phyloP scores from a whole-genome alignment of 2,113 vertebrate genomes.

The Oryzias curvinotus region DNA sequence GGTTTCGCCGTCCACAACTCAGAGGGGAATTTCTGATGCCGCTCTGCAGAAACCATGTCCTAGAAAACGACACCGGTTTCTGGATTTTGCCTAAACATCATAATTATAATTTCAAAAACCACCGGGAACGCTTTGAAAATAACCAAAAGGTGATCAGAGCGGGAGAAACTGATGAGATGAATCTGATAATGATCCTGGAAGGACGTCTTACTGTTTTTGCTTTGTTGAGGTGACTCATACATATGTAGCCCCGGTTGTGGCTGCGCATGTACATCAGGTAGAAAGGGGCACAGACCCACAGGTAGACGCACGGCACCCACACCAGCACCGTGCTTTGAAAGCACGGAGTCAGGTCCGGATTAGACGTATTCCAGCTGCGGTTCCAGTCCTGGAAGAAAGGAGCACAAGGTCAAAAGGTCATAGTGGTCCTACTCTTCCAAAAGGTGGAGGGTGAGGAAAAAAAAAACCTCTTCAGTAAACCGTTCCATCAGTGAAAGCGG shows the following conservation, averaged over 20 bases:
- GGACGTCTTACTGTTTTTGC: slow-evolving; percentile 85
- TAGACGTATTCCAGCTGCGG: slow-evolving; percentile 84
- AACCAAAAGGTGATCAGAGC: too few species aligned
- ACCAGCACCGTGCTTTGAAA: slow-evolving; percentile 92
- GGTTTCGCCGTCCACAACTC: too few species aligned
- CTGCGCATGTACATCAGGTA: slow-evolving; percentile 84
- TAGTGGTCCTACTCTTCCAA: not conserved
- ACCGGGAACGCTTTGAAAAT: too few species aligned
- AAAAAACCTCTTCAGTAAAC: too few species aligned
- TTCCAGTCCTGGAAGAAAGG: slow-evolving; percentile 84
- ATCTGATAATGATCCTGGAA: rapidly evolving
- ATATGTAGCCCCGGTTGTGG: slow-evolving; percentile 88
- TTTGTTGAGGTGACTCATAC: slow-evolving; percentile 92
- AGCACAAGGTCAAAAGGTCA: not conserved
- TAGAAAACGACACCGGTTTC: too few species aligned
- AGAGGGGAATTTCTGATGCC: too few species aligned
- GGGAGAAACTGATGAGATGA: too few species aligned
- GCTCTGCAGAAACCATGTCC: too few species aligned
- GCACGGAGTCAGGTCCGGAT: slow-evolving; percentile 90
- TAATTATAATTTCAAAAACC: too few species aligned
- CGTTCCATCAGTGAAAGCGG: too few species aligned
- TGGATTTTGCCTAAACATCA: too few species aligned
- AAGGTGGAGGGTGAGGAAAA: too few species aligned
- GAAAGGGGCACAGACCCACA: slow-evolving; percentile 87
- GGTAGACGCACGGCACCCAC: slow-evolving; percentile 90